Evolutionary conservation across 2,888 invertebrate species (phyloP), one percentile per base, ranked within the genome.

Genomic region (Cephus pulcher): DNA sequence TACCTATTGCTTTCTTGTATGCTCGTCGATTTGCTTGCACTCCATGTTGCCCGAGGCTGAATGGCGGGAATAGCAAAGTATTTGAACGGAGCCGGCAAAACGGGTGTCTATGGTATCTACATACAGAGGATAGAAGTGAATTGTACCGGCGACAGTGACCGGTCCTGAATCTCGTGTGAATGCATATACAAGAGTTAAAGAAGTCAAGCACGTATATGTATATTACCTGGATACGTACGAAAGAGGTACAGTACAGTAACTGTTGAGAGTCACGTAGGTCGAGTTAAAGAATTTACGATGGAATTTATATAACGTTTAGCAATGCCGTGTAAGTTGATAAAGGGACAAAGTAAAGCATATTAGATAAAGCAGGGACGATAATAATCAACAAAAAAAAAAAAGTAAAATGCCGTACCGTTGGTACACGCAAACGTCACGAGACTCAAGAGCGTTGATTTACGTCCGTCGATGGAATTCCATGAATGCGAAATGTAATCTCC

Each of bases 401-500:
- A 56, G 23, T 9, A 2, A 23, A 9, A 23, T 23, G 23, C 56
- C 23, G 1, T 23, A 56, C 23, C 9, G 56, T 56, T 9, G 56
- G 23, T 23, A 56, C 23, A 56, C 56, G 56, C 23, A 15, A 56
- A 23, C 56, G 56, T 56, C 56, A 23, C 56, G 56, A 56, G 56
- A 56, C 56, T 23, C 56, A 56, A 56, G 56, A 56, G 56, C 56
- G 23, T 88, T 88, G 89, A 88, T 89, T 89, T 87, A 88, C 87
- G 85, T 81, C 77, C 74, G 77, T 79, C 56, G 40, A 83, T 85
- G 87, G 88, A 87, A 89, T 88, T 88, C 86, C 85, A 89, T 89
- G 88, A 88, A 89, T 89, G 87, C 85, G 86, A 89, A 89, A 89
- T 88, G 88, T 86, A 89, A 89, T 89, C 86, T 84, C 71, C 76